These are phyloP conservation scores for Phataginus tetradactyla DNA, from an alignment of 2,797 vertebrate genomes.

Conservation along the genomic window DNA sequence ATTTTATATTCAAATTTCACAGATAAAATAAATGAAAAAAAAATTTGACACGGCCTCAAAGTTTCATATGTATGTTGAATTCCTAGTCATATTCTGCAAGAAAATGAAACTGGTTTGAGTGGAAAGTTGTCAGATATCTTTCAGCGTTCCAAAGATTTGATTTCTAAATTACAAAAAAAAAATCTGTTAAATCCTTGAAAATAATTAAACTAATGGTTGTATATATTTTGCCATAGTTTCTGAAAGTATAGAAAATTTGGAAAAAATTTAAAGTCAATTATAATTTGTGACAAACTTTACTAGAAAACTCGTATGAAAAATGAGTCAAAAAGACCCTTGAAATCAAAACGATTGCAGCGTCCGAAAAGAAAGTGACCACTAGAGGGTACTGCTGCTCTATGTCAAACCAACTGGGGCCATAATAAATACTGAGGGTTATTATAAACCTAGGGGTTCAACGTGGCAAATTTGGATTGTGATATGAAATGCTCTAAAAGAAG, in stretches of 20 bases:
- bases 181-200: neutral
- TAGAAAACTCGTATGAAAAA: neutral
- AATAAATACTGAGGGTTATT: neutral
- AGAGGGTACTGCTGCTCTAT: constrained; percentile 67
- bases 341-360: neutral
- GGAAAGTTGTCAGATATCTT: neutral
- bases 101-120: neutral
- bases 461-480: neutral
- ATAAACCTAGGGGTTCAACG: neutral
- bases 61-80: neutral
- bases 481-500: constrained; percentile 44
- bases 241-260: neutral
- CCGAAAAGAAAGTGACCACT: neutral
- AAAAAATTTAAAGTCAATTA: neutral
- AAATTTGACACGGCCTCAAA: neutral
- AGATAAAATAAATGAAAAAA: neutral
- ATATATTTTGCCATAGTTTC: neutral
- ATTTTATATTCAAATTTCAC: constrained; percentile 15
- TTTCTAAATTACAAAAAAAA: neutral
- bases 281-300: neutral
- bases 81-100: neutral
- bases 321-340: neutral
- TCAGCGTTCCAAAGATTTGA: neutral
- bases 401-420: neutral
- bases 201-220: neutral